Percentiles rank a stretch among this genome's conserved stretches.
Conservation (phyloP, 2,797 vertebrate genomes). For the Molossus alvarezi region DNA sequence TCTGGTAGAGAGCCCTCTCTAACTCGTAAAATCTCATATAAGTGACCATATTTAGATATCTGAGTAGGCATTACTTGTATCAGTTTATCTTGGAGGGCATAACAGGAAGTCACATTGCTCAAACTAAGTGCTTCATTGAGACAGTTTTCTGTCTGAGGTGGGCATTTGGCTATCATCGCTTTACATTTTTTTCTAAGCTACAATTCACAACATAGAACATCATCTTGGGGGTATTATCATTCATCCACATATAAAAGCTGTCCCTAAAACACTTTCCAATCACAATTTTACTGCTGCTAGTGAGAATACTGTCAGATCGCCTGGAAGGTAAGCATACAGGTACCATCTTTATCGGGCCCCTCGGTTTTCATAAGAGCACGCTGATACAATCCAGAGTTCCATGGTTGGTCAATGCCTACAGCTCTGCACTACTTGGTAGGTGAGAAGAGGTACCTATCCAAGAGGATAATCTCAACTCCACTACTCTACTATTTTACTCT, state of each 20-base stretch:
- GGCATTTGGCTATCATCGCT: background rate
- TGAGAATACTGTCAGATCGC: background rate
- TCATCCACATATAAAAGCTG: background rate
- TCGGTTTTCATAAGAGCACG: background rate
- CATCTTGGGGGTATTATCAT: background rate
- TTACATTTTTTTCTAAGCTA: slow-evolving; percentile 52
- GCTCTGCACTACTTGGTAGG: background rate
- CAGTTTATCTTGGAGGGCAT: slow-evolving; percentile 38
- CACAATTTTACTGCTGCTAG: background rate
- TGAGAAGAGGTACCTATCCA: background rate
- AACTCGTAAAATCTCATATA: slow-evolving; percentile 46
- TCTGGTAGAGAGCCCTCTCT: background rate
- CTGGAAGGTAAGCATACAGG: background rate
- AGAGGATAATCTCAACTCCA: background rate
- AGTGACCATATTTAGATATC: slow-evolving; percentile 1
- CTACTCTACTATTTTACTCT: background rate
- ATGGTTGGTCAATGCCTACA: background rate
- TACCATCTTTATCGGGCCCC: background rate
- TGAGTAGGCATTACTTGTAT: background rate
- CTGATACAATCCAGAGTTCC: background rate
- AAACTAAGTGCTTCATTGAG: slow-evolving; percentile 33
- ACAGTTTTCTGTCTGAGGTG: slow-evolving; percentile 5
- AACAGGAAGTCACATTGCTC: slow-evolving; percentile 34
- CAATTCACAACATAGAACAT: slow-evolving; percentile 29
- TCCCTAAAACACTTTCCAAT: slow-evolving; percentile 22